These are phyloP conservation scores for Carapus acus DNA, from an alignment of 2,797 vertebrate species.

Conservation along the genomic window DNA sequence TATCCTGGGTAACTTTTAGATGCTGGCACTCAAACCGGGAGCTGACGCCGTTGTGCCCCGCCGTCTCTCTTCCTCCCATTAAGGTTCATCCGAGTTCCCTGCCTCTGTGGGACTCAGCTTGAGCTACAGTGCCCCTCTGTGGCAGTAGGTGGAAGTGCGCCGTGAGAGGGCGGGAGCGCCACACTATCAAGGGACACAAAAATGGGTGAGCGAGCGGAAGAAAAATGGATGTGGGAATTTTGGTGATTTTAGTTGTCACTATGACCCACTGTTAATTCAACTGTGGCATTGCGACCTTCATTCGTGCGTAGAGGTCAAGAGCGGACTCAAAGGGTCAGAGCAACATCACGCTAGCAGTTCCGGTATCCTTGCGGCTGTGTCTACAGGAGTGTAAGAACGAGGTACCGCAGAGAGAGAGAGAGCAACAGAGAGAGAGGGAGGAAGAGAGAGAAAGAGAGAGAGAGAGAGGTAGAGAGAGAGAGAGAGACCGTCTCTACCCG, in stretches of 20 bases:
- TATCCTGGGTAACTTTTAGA: constrained; percentile 60
- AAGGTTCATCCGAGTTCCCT: constrained; percentile 41
- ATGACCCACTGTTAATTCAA: too few relatives aligned
- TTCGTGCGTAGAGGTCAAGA: too few relatives aligned
- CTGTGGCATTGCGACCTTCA: too few relatives aligned
- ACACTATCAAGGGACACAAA: constrained; percentile 4
- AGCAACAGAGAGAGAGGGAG: constrained; percentile 11
- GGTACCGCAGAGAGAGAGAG: constrained; percentile 20
- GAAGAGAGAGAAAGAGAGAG: constrained; percentile 7
- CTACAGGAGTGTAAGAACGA: too few relatives aligned
- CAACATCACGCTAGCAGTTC: constrained; percentile 20
- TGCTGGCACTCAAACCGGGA: constrained; percentile 54
- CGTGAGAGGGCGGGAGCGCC: neutral
- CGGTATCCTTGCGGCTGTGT: constrained; percentile 9
- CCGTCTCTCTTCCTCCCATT: constrained; percentile 7
- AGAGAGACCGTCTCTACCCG: constrained; percentile 24
- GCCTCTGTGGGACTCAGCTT: constrained; percentile 28
- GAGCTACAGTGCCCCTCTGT: constrained; percentile 63
- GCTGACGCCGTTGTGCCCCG: constrained; percentile 32
- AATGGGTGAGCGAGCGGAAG: constrained; percentile 4
- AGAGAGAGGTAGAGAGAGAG: constrained; percentile 15
- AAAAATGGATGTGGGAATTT: too few relatives aligned
- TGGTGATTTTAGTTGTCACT: too few relatives aligned
- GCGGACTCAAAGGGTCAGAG: too few relatives aligned
- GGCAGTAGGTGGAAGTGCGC: constrained; percentile 19